phyloP scores from a whole-genome alignment of 92 coral and sea anemone genomes.

The Actinernus sp. region DNA sequence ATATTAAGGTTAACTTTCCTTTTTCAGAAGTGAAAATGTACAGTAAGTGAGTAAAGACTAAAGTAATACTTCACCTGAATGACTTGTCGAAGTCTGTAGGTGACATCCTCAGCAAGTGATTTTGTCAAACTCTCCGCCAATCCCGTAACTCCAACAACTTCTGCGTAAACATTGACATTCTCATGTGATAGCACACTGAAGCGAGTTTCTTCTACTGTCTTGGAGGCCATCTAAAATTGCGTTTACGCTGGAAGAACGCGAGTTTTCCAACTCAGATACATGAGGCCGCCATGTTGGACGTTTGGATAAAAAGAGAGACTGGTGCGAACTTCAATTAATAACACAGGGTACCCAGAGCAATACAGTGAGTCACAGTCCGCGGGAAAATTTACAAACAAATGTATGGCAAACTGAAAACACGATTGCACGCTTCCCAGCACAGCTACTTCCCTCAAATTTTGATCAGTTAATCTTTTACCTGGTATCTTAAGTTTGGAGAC shows the following conservation, averaged over 20 bases:
- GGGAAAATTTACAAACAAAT: too few relatives aligned
- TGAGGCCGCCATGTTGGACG: slow-evolving; percentile 34
- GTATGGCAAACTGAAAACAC: too few relatives aligned
- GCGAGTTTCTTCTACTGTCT: slow-evolving; percentile 28
- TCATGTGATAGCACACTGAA: slow-evolving; percentile 85
- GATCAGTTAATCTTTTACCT: too few relatives aligned
- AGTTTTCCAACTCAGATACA: not conserved
- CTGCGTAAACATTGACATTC: slow-evolving; percentile 86
- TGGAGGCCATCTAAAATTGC: slow-evolving; percentile 10
- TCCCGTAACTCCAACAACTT: slow-evolving; percentile 72
- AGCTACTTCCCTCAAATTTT: too few relatives aligned
- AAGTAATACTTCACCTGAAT: slow-evolving; percentile 89
- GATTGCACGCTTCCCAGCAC: too few relatives aligned
- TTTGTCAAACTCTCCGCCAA: slow-evolving; percentile 71
- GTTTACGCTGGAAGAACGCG: not conserved
- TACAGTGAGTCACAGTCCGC: too few relatives aligned
- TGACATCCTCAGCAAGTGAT: slow-evolving; percentile 89
- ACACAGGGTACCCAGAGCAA: too few relatives aligned
- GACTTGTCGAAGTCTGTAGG: slow-evolving; percentile 91
- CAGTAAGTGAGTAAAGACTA: too few relatives aligned
- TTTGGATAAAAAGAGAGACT: slow-evolving; percentile 1
- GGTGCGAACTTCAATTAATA: not conserved
- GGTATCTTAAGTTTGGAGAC: too few relatives aligned
- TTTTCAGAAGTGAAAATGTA: too few relatives aligned
- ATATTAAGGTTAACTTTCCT: too few relatives aligned